A percentile compares a stretch with the other conserved stretches of the same genome.
phyloP scores from a whole-genome alignment of 2,113 vertebrate species.

The Platysternon megacephalum region DNA sequence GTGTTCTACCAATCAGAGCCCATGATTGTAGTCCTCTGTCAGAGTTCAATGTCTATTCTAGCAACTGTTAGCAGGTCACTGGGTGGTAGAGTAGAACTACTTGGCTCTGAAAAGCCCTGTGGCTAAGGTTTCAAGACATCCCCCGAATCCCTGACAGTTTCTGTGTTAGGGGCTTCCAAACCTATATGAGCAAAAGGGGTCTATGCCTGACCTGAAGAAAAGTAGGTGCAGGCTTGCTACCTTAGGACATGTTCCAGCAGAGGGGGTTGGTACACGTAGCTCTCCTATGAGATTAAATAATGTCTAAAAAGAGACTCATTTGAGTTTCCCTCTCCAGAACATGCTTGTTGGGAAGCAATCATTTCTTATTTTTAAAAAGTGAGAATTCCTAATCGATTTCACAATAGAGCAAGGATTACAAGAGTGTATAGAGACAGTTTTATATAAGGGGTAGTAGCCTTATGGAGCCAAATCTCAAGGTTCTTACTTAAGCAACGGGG shows the following conservation, averaged over 20 bases:
- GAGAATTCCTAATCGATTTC: conserved; percentile 57
- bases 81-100: not conserved
- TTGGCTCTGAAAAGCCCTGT: not conserved
- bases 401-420: not conserved
- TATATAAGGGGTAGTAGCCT: conserved; percentile 27
- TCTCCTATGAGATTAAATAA: conserved; percentile 74
- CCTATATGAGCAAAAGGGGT: not conserved
- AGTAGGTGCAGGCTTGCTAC: too few species aligned
- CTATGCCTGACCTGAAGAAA: not conserved
- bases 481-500: conserved; percentile 31
- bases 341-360: conserved; percentile 42
- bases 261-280: not conserved
- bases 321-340: conserved; percentile 49
- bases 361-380: conserved; percentile 12
- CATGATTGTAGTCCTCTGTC: not conserved
- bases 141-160: not conserved
- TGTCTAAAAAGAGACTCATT: conserved; percentile 35
- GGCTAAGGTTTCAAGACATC: not conserved
- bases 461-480: not conserved
- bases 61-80: not conserved
- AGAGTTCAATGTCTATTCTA: not conserved
- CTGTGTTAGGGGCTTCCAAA: not conserved
- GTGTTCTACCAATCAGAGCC: not conserved
- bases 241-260: not conserved
- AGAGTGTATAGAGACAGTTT: conserved; percentile 59